phyloP scores from a whole-genome alignment of 2,113 vertebrate genomes.

The Hystrix brachyura region DNA sequence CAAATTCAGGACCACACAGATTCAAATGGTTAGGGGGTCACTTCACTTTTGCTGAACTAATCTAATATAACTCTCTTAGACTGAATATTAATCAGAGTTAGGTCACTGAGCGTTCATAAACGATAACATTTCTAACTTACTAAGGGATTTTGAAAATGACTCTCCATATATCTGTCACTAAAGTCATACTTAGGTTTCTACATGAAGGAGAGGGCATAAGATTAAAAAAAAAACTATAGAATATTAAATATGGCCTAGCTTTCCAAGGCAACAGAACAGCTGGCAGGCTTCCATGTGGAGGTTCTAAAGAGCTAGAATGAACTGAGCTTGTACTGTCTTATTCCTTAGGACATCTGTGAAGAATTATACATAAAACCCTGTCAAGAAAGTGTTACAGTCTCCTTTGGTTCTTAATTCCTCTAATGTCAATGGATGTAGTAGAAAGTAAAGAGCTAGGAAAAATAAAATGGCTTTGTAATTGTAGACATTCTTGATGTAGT shows the following conservation, averaged over 20 bases:
- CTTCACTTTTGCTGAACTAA: not conserved
- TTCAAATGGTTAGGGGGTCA: not conserved
- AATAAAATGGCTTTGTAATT: not conserved
- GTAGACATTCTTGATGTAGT: not conserved
- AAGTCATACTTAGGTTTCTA: not conserved
- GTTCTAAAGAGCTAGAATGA: not conserved
- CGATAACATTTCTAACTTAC: constrained; percentile 12
- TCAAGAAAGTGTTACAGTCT: not conserved
- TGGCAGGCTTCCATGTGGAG: not conserved
- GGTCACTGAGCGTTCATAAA: not conserved
- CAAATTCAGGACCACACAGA: not conserved
- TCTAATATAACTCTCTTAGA: not conserved
- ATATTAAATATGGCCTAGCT: not conserved
- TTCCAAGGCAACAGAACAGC: not conserved
- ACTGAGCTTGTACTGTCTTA: not conserved
- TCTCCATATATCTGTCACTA: not conserved
- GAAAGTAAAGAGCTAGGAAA: not conserved
- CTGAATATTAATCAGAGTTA: constrained; percentile 5
- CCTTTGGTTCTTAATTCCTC: not conserved
- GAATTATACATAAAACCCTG: not conserved
- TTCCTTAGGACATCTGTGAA: not conserved
- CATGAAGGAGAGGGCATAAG: not conserved
- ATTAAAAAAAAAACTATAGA: not conserved
- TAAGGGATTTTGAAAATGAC: not conserved
- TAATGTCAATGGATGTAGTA: not conserved